Evolutionary conservation across 2,888 invertebrate species (phyloP), one percentile per base, ranked within the genome.

Genomic region (Clostera curtula): DNA sequence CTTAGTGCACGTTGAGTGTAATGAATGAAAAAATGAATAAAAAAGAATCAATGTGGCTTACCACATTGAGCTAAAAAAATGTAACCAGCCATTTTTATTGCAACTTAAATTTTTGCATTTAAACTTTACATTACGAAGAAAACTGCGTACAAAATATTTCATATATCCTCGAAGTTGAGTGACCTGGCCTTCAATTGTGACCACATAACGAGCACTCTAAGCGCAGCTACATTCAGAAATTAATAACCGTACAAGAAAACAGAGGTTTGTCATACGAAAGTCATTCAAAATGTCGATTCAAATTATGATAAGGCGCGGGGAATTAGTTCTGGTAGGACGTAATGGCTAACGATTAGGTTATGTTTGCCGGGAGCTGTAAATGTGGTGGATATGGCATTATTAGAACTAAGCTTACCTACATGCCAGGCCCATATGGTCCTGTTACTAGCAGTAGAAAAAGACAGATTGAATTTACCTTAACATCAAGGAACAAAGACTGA

Each of bases 261-360:
- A 72, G 67, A 63, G 73, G 75, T 75, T 79, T 76, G 80, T 82
- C 80, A 74, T 77, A 73, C 74, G 69, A 75, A 72, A 73, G 64
- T 74, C 73, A 74, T 77, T 64, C 70, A 63, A 61, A 71, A 74
- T 63, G 76, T 73, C 77, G 83, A 83, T 83, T 72, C 72, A 67
- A 76, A 80, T 80, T 82, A 83, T 74, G 83, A 83, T 83, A 83
- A 82, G 74, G 57, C 62, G 53, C 44, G 48, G 58, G 49, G 66
- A 75, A 83, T 83, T 83, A 82, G 83, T 83, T 83, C 79, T 76
- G 82, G 79, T 72, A 83, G 68, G 60, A 56, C 61, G 59, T 82
- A 82, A 82, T 80, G 73, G 68, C 57, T 45, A 40, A 57, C 71
- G 68, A 74, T 76, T 76, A 72, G 67, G 61, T 56, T 64, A 48